These are phyloP conservation scores for Lasiurus cinereus DNA, from an alignment of 2,113 vertebrate genomes.

Conservation along the genomic window DNA sequence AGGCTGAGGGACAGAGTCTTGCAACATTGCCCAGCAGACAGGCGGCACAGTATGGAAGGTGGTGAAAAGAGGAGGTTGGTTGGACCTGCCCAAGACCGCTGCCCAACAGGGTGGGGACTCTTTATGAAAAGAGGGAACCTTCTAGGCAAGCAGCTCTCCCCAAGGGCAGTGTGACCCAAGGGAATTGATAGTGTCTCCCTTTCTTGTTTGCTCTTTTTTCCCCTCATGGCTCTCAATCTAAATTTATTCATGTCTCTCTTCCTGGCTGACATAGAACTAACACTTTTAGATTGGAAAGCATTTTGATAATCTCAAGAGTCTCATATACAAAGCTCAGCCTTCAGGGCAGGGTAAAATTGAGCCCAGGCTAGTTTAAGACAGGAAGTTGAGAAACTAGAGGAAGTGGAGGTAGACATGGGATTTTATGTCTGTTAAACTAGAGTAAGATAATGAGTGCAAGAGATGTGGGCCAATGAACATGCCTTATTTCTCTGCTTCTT, in stretches of 20 bases:
- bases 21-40: background rate
- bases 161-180: background rate
- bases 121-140: background rate
- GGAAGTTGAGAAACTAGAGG: background rate
- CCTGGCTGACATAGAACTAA: background rate
- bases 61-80: background rate
- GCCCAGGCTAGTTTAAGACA: background rate
- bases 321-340: background rate
- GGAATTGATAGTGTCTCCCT: background rate
- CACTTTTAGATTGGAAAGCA: background rate
- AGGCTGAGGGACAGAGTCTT: background rate
- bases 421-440: background rate
- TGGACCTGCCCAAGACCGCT: background rate
- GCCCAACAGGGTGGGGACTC: background rate
- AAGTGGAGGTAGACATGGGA: background rate
- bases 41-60: background rate
- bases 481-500: background rate
- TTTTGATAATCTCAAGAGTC: slow-evolving; percentile 23
- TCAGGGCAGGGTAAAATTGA: background rate
- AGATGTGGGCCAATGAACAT: background rate
- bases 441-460: background rate
- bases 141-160: background rate
- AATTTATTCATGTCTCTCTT: background rate
- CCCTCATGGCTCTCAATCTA: background rate
- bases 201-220: background rate